Base-by-base conservation (phyloP, 2,113 vertebrate genomes). In the Miniopterus natalensis region DNA sequence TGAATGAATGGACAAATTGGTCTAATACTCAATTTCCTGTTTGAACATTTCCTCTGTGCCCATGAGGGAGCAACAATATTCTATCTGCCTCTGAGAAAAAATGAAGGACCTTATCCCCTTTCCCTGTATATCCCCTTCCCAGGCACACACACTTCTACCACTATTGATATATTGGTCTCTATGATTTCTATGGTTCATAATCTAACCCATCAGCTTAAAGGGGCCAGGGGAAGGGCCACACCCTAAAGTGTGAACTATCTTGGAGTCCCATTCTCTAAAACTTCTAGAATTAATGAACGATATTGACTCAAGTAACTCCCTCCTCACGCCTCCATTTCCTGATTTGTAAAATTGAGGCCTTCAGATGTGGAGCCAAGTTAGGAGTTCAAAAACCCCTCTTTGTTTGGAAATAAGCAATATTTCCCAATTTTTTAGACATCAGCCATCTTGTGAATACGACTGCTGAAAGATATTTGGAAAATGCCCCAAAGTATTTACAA, bases 381-480 rank as follows among this genome's bases (percentile, higher is more conserved):
- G 8, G n/a, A 84, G 15, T 11, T 84, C 71, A 71, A 92, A 96
- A 94, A 20, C 6, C 3, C 36, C 13, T 61, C n/a, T 79, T 65
- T 49, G 3, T 21, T 79, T 66, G 27, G 25, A 27, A 93, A 80
- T 84, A 84, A 92, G 6, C 10, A 74, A 68, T 66, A 73, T 31
- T 86, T 45, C 45, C 77, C 66, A 79, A 31, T 31, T 55, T 91
- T 55, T 93, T 63, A 96, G 59, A 88, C 9, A 84, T 18, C 29
- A 14, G 6, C 53, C 36, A 73, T 71, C n/a, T 77, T 88, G 25
- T 92, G 77, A 93, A 81, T 81, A 4, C 8, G 85, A 70, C 31
- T 94, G 36, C 85, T 86, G 27, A 83, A 94, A 90, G 40, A 83
- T 10, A 79, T 68, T 63, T 91, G 65, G 79, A 84, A 91, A 92